These are phyloP conservation scores for Rynchops niger DNA, from an alignment of 2,113 vertebrate species.

Conservation along the genomic window DNA sequence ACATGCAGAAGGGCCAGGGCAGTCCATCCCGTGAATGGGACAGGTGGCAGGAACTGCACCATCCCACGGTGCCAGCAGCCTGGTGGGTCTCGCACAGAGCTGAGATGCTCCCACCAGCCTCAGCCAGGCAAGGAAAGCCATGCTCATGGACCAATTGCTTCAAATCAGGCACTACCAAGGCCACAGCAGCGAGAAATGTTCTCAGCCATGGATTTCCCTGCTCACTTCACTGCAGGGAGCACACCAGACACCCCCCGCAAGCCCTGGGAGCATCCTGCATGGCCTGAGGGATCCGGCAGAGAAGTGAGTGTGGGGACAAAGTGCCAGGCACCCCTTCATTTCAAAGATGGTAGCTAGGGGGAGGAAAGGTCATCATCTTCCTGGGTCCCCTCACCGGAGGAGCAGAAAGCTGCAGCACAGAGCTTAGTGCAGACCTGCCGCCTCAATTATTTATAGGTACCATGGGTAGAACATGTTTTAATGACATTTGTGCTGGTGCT, in stretches of 20 bases:
- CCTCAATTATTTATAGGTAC: conserved; percentile 64
- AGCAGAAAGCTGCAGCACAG: not conserved
- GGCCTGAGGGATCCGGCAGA: not conserved
- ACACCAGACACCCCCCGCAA: not conserved
- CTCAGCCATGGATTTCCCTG: not conserved
- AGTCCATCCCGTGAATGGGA: rapidly evolving
- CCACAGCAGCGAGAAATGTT: not conserved
- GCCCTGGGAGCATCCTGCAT: not conserved
- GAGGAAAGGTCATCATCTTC: not conserved
- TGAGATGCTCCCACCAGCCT: not conserved
- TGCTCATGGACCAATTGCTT: not conserved
- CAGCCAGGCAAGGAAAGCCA: not conserved
- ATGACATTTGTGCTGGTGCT: conserved; percentile 53
- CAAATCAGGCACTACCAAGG: not conserved
- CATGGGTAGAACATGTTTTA: conserved; percentile 48
- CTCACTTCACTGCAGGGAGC: not conserved
- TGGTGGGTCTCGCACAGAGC: not conserved
- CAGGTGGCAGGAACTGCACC: not conserved
- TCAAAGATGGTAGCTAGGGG: not conserved
- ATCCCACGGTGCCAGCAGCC: not conserved
- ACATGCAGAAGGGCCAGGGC: not conserved
- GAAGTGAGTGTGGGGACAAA: not conserved
- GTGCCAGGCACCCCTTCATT: not conserved
- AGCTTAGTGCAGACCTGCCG: conserved; percentile 15
- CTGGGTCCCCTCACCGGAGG: not conserved